Evolutionary conservation across 2,797 vertebrate genomes (phyloP).

Genomic region (Sternarchorhynchus goeldii): DNA sequence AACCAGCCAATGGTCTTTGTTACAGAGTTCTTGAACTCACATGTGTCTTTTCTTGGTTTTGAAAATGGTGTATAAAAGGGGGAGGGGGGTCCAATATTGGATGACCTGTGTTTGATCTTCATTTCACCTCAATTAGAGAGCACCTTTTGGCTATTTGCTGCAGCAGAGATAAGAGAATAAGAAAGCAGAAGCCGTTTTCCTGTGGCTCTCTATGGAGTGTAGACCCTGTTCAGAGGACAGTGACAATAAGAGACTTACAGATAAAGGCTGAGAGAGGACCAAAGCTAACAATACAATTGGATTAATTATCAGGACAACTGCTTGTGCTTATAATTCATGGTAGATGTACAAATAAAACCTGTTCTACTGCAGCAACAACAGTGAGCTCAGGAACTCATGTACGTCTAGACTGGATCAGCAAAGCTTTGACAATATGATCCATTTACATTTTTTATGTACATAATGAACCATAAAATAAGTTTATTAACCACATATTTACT

Average conservation of each 20-base stretch:
- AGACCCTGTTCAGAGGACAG: conserved; percentile 32
- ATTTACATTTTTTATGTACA: background rate
- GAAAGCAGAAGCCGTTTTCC: conserved; percentile 31
- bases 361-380: background rate
- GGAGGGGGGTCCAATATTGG: conserved; percentile 40
- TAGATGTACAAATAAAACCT: background rate
- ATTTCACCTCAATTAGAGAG: conserved; percentile 56
- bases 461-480: too few species aligned
- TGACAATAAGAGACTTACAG: conserved; percentile 33
- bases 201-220: conserved; percentile 17
- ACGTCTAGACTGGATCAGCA: background rate
- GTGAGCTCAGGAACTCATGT: background rate
- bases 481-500: too few species aligned
- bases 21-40: conserved; percentile 37
- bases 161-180: conserved; percentile 45
- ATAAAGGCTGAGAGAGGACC: conserved; percentile 24
- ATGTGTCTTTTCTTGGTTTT: background rate
- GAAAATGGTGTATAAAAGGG: conserved; percentile 38
- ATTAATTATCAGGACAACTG: conserved; percentile 19
- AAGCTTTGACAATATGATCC: background rate
- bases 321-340: conserved; percentile 4
- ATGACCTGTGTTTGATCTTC: conserved; percentile 45
- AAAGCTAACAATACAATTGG: conserved; percentile 13
- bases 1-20: conserved; percentile 39
- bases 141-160: conserved; percentile 47